Conservation (phyloP, 2,113 vertebrate species). For the Albula glossodonta region DNA sequence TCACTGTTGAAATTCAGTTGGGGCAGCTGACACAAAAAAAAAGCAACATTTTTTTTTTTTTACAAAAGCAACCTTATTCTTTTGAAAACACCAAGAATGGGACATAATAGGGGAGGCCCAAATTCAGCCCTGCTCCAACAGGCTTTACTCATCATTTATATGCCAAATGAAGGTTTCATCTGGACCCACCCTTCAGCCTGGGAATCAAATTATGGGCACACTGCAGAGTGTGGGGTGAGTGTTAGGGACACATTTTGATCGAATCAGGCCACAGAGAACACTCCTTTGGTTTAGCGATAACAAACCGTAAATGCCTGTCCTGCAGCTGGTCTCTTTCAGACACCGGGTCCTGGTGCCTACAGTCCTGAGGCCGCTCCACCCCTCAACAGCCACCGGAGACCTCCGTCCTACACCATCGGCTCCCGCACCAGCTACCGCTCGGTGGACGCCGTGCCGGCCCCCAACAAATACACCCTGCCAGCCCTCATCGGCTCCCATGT, state of each 20-base stretch:
- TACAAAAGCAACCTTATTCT: background rate
- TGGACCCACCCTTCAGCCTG: too few species aligned
- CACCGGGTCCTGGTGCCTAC: constrained; percentile 83
- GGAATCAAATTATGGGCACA: too few species aligned
- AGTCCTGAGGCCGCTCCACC: constrained; percentile 77
- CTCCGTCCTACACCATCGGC: constrained; percentile 80
- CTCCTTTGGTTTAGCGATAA: background rate
- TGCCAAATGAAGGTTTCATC: too few species aligned
- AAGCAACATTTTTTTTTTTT: background rate
- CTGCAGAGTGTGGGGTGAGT: too few species aligned
- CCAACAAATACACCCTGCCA: constrained; percentile 83
- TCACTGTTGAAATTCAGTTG: background rate
- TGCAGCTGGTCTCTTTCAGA: constrained; percentile 57
- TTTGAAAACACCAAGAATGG: background rate
- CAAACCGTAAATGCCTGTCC: background rate
- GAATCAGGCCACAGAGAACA: background rate
- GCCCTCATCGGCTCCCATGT: constrained; percentile 72
- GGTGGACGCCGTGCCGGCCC: constrained; percentile 71
- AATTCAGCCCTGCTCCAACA: background rate
- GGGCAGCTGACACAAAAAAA: background rate
- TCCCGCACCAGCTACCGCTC: constrained; percentile 70
- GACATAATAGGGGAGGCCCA: too few species aligned
- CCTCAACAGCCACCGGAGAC: constrained; percentile 61
- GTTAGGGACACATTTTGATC: too few species aligned
- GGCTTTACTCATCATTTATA: background rate